Percentiles rank a stretch among this genome's conserved stretches.
These are phyloP conservation scores for Cryptus viduatorius DNA, from an alignment of 2,888 invertebrate species.

Conservation along the genomic window DNA sequence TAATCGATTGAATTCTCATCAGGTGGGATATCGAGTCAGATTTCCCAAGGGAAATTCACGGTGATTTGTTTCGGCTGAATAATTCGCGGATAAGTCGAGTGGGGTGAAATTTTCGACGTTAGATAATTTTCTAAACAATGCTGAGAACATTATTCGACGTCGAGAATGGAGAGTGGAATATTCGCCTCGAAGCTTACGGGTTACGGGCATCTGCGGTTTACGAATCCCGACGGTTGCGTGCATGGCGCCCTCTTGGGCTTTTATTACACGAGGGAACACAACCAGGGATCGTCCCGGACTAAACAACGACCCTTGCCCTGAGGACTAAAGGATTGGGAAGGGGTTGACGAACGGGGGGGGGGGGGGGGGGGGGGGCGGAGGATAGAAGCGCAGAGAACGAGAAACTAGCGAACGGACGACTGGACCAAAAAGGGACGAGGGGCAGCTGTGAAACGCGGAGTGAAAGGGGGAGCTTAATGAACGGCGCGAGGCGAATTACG, in stretches of 20 bases:
- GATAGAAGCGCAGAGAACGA: background rate
- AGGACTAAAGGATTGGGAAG: constrained; percentile 33
- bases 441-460: background rate
- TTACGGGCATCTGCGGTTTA: background rate
- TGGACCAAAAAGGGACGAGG: background rate
- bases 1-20: constrained; percentile 18
- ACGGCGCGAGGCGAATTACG: constrained; percentile 50
- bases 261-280: constrained; percentile 45
- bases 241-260: constrained; percentile 17
- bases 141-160: background rate
- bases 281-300: constrained; percentile 20
- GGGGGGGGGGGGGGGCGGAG: background rate
- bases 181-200: background rate
- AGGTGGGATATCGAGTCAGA: background rate
- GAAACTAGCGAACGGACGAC: background rate
- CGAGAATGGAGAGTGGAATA: constrained; percentile 18
- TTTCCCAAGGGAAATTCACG: constrained; percentile 26
- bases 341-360: constrained; percentile 27
- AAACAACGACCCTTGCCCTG: constrained; percentile 25
- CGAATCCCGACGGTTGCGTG: background rate
- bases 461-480: constrained; percentile 56
- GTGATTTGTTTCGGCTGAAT: constrained; percentile 38
- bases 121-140: background rate
- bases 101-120: background rate
- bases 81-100: constrained; percentile 29